A percentile compares a stretch with the other conserved stretches of the same genome.
These are phyloP conservation scores for Sarcophaga rosellei DNA, from an alignment of 2,888 invertebrate species.

Conservation along the genomic window DNA sequence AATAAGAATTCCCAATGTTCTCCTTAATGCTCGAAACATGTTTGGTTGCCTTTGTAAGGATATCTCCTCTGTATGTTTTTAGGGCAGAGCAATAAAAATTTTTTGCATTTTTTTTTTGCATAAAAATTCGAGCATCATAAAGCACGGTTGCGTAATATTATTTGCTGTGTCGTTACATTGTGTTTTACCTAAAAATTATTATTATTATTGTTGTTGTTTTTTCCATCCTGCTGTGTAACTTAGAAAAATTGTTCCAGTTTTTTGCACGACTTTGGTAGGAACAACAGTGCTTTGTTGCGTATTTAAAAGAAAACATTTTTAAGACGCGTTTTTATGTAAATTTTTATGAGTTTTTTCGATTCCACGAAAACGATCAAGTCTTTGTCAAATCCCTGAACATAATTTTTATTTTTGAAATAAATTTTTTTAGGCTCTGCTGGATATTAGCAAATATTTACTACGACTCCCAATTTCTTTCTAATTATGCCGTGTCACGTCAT, in stretches of 20 bases:
- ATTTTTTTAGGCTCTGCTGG: constrained; percentile 19
- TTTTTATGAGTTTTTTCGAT: constrained; percentile 62
- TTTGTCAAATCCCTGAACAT: background rate
- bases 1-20: constrained; percentile 5
- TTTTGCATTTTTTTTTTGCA: constrained; percentile 24
- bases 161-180: background rate
- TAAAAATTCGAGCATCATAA: constrained; percentile 6
- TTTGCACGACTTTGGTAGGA: constrained; percentile 67
- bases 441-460: background rate
- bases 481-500: constrained; percentile 47
- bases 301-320: constrained; percentile 36
- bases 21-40: no score
- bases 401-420: constrained; percentile 9
- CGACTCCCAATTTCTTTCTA: constrained; percentile 54
- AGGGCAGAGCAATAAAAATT: background rate
- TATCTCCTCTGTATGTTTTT: background rate
- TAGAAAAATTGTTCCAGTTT: constrained; percentile 59
- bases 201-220: background rate
- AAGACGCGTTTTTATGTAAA: constrained; percentile 62
- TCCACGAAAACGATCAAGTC: background rate
- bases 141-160: background rate
- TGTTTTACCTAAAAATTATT: constrained; percentile 29
- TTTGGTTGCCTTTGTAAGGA: background rate
- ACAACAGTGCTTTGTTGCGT: constrained; percentile 8
- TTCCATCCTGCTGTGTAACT: constrained; percentile 48